Percentiles rank a stretch among this genome's conserved stretches.
Evolutionary conservation across 2,797 vertebrate species (phyloP).

Genomic region (Bufotes viridis): DNA sequence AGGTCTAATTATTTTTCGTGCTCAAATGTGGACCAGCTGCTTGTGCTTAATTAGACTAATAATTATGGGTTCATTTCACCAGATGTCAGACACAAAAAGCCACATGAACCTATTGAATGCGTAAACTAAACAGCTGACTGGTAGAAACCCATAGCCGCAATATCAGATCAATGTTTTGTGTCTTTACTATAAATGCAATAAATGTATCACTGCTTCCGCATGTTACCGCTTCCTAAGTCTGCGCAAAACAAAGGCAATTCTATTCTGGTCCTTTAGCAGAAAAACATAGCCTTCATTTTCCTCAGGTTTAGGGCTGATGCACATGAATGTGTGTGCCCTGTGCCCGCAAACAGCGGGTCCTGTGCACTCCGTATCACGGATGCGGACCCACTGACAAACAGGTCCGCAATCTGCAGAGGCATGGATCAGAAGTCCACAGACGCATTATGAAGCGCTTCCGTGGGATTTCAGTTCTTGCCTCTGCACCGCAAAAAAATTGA

Average conservation of each 20-base stretch:
- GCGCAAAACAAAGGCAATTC: background rate
- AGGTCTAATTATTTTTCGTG: conserved; percentile 77
- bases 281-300: too few species aligned
- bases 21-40: conserved; percentile 83
- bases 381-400: too few species aligned
- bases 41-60: conserved; percentile 76
- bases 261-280: too few species aligned
- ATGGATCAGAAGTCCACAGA: too few species aligned
- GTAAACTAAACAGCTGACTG: conserved; percentile 35
- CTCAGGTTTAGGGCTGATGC: too few species aligned
- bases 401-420: too few species aligned
- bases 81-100: conserved; percentile 53
- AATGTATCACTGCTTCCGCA: background rate
- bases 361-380: too few species aligned
- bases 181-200: background rate
- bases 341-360: too few species aligned
- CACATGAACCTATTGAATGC: background rate
- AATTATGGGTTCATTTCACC: conserved; percentile 76
- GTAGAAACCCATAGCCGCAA: background rate
- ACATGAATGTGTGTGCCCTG: too few species aligned
- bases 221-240: background rate
- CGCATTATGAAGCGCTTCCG: too few species aligned
- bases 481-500: too few species aligned
- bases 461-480: too few species aligned
- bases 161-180: background rate